These are phyloP conservation scores for Hippocampus barbouri DNA, from an alignment of 2,113 vertebrate species.

Conservation along the genomic window DNA sequence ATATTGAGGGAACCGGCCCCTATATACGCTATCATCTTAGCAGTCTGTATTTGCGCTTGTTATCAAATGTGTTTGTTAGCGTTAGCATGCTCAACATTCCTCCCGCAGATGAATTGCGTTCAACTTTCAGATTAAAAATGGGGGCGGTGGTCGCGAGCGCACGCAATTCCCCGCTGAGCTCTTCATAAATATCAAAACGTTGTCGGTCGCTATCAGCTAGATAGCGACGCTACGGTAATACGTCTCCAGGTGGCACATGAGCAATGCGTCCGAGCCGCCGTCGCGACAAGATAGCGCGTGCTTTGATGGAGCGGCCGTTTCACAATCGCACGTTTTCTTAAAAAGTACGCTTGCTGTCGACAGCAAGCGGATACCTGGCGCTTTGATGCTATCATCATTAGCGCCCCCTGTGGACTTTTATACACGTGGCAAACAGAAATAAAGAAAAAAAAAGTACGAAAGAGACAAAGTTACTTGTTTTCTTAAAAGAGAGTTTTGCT, in stretches of 20 bases:
- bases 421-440: not conserved
- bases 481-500: not conserved
- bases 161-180: slow-evolving; percentile 58
- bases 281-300: slow-evolving; percentile 58
- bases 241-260: slow-evolving; percentile 60
- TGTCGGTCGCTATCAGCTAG: slow-evolving; percentile 53
- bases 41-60: not conserved
- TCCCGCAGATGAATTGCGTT: slow-evolving; percentile 64
- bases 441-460: slow-evolving; percentile 43
- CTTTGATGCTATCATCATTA: slow-evolving; percentile 32
- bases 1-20: too few species aligned
- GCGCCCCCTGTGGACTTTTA: slow-evolving; percentile 28
- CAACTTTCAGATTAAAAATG: slow-evolving; percentile 69
- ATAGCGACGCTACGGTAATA: slow-evolving; percentile 56
- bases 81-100: slow-evolving; percentile 62
- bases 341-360: slow-evolving; percentile 32
- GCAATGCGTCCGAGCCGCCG: slow-evolving; percentile 63
- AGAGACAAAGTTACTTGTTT: slow-evolving; percentile 5
- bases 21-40: not conserved
- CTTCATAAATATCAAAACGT: slow-evolving; percentile 67
- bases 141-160: slow-evolving; percentile 14
- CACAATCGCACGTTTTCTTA: slow-evolving; percentile 44
- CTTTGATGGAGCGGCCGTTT: slow-evolving; percentile 49
- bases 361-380: slow-evolving; percentile 39
- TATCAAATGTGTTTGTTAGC: slow-evolving; percentile 13